Evolutionary conservation across 2,888 invertebrate genomes (phyloP).

Genomic region (Allolobophora icterica): DNA sequence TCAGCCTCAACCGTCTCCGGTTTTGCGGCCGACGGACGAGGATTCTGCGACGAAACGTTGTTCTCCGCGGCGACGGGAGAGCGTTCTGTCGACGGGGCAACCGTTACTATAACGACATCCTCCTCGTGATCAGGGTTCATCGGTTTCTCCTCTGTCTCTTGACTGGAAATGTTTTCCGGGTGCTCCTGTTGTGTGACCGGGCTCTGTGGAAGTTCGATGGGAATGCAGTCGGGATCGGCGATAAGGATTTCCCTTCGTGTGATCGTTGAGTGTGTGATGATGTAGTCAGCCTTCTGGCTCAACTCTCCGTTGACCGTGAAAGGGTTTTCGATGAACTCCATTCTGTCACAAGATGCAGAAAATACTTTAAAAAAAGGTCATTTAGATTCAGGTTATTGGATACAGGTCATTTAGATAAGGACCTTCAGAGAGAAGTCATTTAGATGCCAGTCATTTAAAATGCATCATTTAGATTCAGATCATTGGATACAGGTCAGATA

Average conservation of each 20-base stretch:
- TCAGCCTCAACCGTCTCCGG: slow-evolving; percentile 23
- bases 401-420: too few relatives aligned
- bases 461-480: too few relatives aligned
- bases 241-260: slow-evolving; percentile 59
- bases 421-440: too few relatives aligned
- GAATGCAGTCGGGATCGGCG: slow-evolving; percentile 50
- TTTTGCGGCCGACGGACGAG: not conserved
- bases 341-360: not conserved
- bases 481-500: too few relatives aligned
- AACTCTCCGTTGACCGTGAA: slow-evolving; percentile 95
- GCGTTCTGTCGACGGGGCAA: not conserved
- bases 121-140: not conserved
- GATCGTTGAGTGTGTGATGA: slow-evolving; percentile 75
- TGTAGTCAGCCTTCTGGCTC: slow-evolving; percentile 92
- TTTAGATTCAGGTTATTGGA: too few relatives aligned
- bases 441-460: too few relatives aligned
- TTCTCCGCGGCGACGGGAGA: not conserved
- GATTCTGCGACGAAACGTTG: not conserved
- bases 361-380: not conserved
- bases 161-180: not conserved
- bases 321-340: slow-evolving; percentile 77
- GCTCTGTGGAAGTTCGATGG: not conserved
- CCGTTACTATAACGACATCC: not conserved
- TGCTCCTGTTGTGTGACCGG: not conserved
- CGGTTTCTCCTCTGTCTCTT: not conserved